Percentiles rank a stretch among this genome's conserved stretches.
These are phyloP conservation scores for human DNA, from an alignment of 2,113 vertebrate species.

Conservation along the genomic window GRCh38 chr2:149115501-149116000, in stretches of 20 bases:
- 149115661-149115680: not conserved
- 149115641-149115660: not conserved
- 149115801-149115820: not conserved
- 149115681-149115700: not conserved
- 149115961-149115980: not conserved
- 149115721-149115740: constrained; percentile 11
- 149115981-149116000: not conserved
- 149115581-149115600: not conserved
- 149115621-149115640: not conserved
- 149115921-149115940: not conserved
- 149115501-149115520: not conserved
- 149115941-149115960: not conserved
- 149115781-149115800: not conserved
- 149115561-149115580: not conserved
- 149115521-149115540: not conserved
- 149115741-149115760: not conserved
- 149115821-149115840: not conserved
- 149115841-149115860: not conserved
- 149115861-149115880: not conserved
- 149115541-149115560: not conserved
- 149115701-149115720: not conserved
- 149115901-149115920: not conserved
- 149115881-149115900: not conserved
- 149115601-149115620: not conserved
- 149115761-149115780: not conserved